Evolutionary conservation across 2,113 vertebrate genomes (phyloP).

Genomic region (Erythrocercus mccallii): DNA sequence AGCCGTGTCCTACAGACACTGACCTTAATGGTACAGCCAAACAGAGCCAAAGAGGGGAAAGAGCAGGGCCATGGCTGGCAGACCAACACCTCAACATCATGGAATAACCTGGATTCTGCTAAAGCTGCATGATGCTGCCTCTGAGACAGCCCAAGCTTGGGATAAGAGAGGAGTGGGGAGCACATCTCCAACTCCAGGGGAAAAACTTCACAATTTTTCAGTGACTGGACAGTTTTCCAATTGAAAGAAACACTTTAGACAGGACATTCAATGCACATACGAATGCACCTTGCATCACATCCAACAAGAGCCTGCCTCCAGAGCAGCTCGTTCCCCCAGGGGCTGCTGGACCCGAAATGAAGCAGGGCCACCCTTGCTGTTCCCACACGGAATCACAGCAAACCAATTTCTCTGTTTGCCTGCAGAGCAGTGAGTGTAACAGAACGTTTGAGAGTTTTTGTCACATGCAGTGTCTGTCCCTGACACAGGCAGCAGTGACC

Average conservation of each 20-base stretch:
- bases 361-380: neutral
- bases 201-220: neutral
- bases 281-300: neutral
- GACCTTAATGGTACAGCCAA: neutral
- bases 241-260: neutral
- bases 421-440: neutral
- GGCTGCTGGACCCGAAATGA: neutral
- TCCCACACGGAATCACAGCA: neutral
- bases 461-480: neutral
- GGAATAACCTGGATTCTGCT: neutral
- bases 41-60: neutral
- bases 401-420: neutral
- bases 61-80: neutral
- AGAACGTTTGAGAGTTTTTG: accelerated
- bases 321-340: neutral
- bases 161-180: neutral
- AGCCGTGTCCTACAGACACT: neutral
- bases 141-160: neutral
- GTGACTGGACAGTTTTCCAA: neutral
- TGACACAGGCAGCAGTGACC: neutral
- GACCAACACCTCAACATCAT: neutral
- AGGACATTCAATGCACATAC: neutral
- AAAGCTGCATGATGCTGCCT: neutral
- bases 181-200: neutral
- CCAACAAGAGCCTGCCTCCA: neutral